These are phyloP conservation scores for Pollachius pollachius DNA, from an alignment of 2,113 vertebrate species.

Conservation along the genomic window DNA sequence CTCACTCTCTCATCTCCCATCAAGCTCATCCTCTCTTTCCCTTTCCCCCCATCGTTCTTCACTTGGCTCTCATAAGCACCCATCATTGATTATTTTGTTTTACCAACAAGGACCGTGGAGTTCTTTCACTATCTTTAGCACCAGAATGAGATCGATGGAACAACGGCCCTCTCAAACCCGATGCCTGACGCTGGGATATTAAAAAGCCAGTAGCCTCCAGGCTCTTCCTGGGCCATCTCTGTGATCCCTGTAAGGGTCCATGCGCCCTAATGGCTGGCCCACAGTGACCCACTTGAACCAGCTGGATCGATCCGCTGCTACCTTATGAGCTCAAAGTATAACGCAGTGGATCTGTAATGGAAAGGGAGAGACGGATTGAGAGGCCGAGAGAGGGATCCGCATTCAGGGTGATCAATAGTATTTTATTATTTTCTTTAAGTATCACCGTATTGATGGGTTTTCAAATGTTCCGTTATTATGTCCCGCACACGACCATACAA, in stretches of 20 bases:
- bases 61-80: conserved; percentile 11
- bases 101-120: conserved; percentile 44
- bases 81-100: conserved; percentile 58
- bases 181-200: conserved; percentile 46
- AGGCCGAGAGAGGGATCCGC: conserved; percentile 14
- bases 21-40: not conserved
- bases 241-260: conserved; percentile 29
- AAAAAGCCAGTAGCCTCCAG: conserved; percentile 46
- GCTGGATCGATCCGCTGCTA: conserved; percentile 31
- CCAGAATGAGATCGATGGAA: conserved; percentile 57
- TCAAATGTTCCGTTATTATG: not conserved
- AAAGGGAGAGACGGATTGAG: not conserved
- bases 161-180: conserved; percentile 37
- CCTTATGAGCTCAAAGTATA: conserved; percentile 43
- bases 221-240: conserved; percentile 38
- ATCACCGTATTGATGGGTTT: conserved; percentile 8
- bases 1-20: not conserved
- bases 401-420: conserved; percentile 1
- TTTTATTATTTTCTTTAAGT: conserved; percentile 9
- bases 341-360: conserved; percentile 14
- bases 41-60: not conserved
- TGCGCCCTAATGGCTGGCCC: conserved; percentile 47
- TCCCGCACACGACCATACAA: too few species aligned
- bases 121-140: conserved; percentile 60
- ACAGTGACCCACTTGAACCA: conserved; percentile 48